A percentile compares a stretch with the other conserved stretches of the same genome.
phyloP scores from a whole-genome alignment of 1,140 invertebrate species.

The Lasaia peninsularis region DNA sequence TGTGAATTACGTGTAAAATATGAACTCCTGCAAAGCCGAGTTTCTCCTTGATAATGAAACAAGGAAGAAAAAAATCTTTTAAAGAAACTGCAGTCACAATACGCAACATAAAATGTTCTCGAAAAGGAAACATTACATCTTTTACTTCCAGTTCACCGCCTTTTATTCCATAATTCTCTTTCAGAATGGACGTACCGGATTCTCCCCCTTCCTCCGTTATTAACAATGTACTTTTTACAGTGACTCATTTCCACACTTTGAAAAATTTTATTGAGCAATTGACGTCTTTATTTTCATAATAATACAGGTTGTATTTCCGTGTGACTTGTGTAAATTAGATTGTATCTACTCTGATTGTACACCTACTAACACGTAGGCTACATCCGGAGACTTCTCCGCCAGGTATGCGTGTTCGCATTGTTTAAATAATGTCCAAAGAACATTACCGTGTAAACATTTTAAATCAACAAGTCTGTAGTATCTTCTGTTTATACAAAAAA shows the following conservation, averaged over 20 bases:
- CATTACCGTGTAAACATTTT: constrained; percentile 8
- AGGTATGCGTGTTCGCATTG: constrained; percentile 18
- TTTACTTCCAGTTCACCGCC: constrained; percentile 30
- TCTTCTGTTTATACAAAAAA: too few species aligned
- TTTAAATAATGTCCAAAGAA: constrained; percentile 1
- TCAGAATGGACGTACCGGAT: constrained; percentile 28
- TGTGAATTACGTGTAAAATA: too few species aligned
- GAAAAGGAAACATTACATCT: constrained; percentile 33
- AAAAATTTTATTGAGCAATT: constrained; percentile 3
- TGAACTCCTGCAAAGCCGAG: too few species aligned
- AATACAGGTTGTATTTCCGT: not conserved
- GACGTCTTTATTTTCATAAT: not conserved
- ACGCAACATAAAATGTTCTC: constrained; percentile 11
- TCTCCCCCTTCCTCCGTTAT: constrained; percentile 30
- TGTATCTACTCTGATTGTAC: not conserved
- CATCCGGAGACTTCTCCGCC: constrained; percentile 16
- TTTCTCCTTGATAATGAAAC: not conserved
- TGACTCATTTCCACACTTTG: constrained; percentile 13
- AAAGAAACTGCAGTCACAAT: constrained; percentile 9
- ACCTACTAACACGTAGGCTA: constrained; percentile 12
- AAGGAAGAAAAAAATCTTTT: not conserved
- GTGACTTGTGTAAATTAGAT: constrained; percentile 2
- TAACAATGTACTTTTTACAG: constrained; percentile 42
- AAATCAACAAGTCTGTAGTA: not conserved
- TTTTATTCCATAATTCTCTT: constrained; percentile 43